Evolutionary conservation across 2,888 invertebrate species (phyloP).

Genomic region (Lycocerus yunnanus): DNA sequence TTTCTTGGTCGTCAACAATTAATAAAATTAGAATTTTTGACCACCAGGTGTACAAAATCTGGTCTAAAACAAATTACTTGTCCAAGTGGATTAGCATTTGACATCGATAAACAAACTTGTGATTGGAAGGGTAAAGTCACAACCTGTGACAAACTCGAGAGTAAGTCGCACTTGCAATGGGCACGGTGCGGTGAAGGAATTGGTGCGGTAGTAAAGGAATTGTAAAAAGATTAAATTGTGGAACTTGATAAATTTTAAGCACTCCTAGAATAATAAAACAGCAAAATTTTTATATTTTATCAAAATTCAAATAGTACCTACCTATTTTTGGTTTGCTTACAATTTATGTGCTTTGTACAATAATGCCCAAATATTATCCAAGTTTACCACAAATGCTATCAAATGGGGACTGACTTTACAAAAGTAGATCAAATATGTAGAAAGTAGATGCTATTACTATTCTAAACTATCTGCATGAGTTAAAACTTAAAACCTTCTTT

Average conservation of each 20-base stretch:
- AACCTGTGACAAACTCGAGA: constrained; percentile 95
- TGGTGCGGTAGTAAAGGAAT: constrained; percentile 33
- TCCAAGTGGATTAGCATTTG: constrained; percentile 96
- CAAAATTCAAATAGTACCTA: not conserved
- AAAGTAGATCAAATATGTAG: constrained; percentile 28
- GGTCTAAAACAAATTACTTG: constrained; percentile 96
- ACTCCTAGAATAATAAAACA: not conserved
- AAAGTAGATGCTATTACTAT: constrained; percentile 29
- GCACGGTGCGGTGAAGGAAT: constrained; percentile 43
- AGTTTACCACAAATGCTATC: constrained; percentile 8
- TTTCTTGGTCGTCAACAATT: constrained; percentile 45
- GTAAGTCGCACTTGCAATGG: constrained; percentile 70
- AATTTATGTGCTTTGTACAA: constrained; percentile 16
- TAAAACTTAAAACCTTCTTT: not conserved
- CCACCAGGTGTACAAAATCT: constrained; percentile 89
- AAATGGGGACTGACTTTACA: constrained; percentile 12
- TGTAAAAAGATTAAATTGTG: constrained; percentile 7
- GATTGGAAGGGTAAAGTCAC: constrained; percentile 98
- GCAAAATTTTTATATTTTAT: not conserved
- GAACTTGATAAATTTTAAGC: not conserved
- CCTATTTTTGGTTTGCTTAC: not conserved
- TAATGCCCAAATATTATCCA: constrained; percentile 3
- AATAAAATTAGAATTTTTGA: constrained; percentile 38
- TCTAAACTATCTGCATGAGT: constrained; percentile 13
- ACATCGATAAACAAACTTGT: constrained; percentile 97